Percentiles rank a stretch among this genome's conserved stretches.
These are phyloP conservation scores for Ctenopoma kingsleyae DNA, from an alignment of 2,797 vertebrate species.

Conservation along the genomic window DNA sequence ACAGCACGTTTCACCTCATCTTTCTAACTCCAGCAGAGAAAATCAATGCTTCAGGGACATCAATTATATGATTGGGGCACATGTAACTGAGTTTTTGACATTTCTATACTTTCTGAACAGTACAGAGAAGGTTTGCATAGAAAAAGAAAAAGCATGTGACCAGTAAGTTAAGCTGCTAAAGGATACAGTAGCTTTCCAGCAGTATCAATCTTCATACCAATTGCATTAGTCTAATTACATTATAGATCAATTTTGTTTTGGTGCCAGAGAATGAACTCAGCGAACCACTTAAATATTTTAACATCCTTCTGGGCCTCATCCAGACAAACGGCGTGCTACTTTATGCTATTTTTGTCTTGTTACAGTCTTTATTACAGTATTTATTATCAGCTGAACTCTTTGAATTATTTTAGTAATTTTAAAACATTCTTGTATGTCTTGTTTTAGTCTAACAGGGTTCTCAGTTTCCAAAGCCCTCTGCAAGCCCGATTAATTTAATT, in stretches of 20 bases:
- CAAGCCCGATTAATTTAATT: conserved; percentile 30
- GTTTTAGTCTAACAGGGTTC: conserved; percentile 26
- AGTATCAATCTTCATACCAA: conserved; percentile 30
- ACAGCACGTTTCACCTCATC: background rate
- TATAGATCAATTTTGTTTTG: conserved; percentile 48
- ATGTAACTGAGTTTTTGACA: background rate
- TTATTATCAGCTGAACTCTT: conserved; percentile 9
- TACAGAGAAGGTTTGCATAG: background rate
- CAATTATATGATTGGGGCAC: conserved; percentile 12
- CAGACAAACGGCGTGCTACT: conserved; percentile 14
- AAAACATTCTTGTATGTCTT: conserved; percentile 1
- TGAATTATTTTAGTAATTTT: conserved; percentile 5
- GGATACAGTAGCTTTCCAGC: background rate
- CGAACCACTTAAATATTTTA: conserved; percentile 31
- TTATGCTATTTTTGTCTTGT: background rate
- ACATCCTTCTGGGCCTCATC: conserved; percentile 8
- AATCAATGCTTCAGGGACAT: conserved; percentile 29
- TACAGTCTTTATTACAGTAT: background rate
- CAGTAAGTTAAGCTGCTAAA: background rate
- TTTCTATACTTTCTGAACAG: background rate
- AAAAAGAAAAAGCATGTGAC: background rate
- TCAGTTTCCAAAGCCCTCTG: conserved; percentile 12
- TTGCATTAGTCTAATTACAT: conserved; percentile 35
- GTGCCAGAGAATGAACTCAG: conserved; percentile 12
- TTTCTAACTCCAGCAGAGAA: conserved; percentile 24